Conservation (phyloP, 2,888 invertebrate species). For the Tinea trinotella region DNA sequence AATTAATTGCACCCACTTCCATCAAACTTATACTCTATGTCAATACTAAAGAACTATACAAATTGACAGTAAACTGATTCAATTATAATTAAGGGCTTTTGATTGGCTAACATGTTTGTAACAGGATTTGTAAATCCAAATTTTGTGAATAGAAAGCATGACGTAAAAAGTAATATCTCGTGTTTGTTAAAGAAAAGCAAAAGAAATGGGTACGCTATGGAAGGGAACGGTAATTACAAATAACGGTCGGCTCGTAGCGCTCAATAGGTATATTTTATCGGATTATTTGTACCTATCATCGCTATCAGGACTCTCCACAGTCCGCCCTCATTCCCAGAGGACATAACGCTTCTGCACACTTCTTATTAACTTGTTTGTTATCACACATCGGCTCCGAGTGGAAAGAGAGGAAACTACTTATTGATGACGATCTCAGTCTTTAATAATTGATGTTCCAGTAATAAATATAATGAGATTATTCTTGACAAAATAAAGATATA, state of each 20-base stretch:
- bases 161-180: background rate
- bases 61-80: background rate
- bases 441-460: background rate
- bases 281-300: slow-evolving; percentile 59
- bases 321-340: slow-evolving; percentile 31
- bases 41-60: background rate
- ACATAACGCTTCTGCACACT: slow-evolving; percentile 8
- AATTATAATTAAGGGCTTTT: background rate
- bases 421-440: background rate
- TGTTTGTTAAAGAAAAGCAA: background rate
- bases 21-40: background rate
- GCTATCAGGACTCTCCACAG: slow-evolving; percentile 29
- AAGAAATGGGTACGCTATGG: background rate
- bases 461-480: background rate
- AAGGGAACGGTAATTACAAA: slow-evolving; percentile 43
- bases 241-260: slow-evolving; percentile 40
- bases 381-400: background rate
- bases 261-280: slow-evolving; percentile 59
- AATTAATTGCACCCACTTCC: slow-evolving; percentile 13
- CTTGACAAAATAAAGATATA: background rate
- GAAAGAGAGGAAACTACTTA: background rate
- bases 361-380: slow-evolving; percentile 16
- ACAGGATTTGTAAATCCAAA: background rate
- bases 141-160: background rate
- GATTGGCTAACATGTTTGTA: background rate